Evolutionary conservation across 2,113 vertebrate genomes (phyloP), one percentile per base, ranked within the genome.

Genomic region (Neolamprologus toae): DNA sequence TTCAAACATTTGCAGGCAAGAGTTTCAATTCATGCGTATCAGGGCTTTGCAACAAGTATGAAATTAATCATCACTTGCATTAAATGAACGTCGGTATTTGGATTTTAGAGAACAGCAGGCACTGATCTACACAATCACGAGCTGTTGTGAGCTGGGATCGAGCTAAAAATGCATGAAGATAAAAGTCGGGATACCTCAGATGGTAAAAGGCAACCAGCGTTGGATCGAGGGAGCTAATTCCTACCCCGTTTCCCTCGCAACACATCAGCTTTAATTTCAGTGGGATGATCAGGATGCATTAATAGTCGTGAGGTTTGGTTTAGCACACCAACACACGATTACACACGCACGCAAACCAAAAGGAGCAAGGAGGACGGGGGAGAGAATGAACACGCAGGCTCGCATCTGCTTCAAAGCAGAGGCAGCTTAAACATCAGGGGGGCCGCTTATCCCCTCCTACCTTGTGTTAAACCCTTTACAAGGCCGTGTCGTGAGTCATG

Each of bases 381-480:
- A 71, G 55, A 79, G 59, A 84, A 9, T 19, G 82, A 82, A 85
- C 82, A 92, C 83, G 66, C 80, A 86, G 63, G 57, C 88, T 83
- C 91, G 88, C 91, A 90, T 91, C 89, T 91, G 93, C 93, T 93
- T 91, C 85, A 90, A 93, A 94, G 93, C 87, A 66, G 66, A 89
- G 80, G 88, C 88, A 94, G 94, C 90, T 91, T 92, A 93, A 93
- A 93, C 94, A 92, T 92, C 88, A 89, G 90, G 91, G 87, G 83
- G 76, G 89, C 88, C 84, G 90, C 92, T 95, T 88, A 95, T 95
- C 95, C 93, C 92, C 93, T 95, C 96, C 96, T 88, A 96, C 96
- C 91, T 93, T 54, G 83, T 89, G 88, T 89, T 95, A 95, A 96
- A 90, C 94, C 86, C 88, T 87, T 96, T 95, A 94, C 90, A 93